Conservation (phyloP, 2,888 invertebrate species). For the Hypena proboscidalis region DNA sequence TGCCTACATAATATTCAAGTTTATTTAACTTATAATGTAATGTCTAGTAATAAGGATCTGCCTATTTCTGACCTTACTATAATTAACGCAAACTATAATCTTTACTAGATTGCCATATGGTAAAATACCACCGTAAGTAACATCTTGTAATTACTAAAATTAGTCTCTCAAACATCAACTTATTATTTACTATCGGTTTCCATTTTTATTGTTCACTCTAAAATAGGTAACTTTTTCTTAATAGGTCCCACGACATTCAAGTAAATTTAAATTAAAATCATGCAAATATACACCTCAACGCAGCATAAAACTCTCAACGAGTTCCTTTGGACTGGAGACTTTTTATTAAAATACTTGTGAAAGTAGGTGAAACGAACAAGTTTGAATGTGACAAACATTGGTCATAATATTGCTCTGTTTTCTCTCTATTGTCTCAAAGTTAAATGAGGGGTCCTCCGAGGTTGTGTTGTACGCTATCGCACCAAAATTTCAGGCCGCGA, state of each 20-base stretch:
- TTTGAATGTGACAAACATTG: constrained; percentile 54
- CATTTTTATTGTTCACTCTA: constrained; percentile 13
- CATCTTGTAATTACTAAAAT: too few species aligned
- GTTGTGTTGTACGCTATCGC: constrained; percentile 22
- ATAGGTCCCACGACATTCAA: constrained; percentile 32
- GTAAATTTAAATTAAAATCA: constrained; percentile 66
- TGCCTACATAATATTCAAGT: too few species aligned
- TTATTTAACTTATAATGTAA: too few species aligned
- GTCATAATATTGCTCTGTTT: constrained; percentile 40
- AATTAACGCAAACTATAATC: too few species aligned
- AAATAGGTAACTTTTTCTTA: constrained; percentile 29
- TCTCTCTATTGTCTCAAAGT: constrained; percentile 43
- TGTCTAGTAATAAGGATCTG: too few species aligned
- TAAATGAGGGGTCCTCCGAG: constrained; percentile 38
- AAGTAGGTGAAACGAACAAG: constrained; percentile 28
- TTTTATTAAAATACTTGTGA: constrained; percentile 59
- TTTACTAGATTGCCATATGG: too few species aligned
- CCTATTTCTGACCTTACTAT: too few species aligned
- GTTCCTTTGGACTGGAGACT: constrained; percentile 42
- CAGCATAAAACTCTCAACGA: constrained; percentile 36
- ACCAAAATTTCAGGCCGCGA: constrained; percentile 1
- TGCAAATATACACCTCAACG: constrained; percentile 63
- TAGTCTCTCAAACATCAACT: too few species aligned
- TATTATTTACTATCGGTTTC: constrained; percentile 21
- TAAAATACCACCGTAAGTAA: too few species aligned